These are phyloP conservation scores for Phania funesta DNA, from an alignment of 2,888 invertebrate genomes.

Conservation along the genomic window DNA sequence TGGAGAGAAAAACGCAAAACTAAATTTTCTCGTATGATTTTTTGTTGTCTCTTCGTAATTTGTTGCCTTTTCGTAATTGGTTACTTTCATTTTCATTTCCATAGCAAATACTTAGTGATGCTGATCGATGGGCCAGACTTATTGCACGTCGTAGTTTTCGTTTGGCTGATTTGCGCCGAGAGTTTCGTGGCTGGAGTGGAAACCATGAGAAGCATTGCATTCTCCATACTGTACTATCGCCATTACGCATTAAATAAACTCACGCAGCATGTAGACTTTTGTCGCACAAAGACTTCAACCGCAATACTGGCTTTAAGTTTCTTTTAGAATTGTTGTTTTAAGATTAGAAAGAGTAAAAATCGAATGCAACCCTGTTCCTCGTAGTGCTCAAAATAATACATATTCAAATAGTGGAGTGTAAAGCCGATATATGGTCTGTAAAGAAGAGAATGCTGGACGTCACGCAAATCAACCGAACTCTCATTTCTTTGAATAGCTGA, in stretches of 20 bases:
- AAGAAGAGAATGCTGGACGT: conserved; percentile 16
- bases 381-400: conserved; percentile 54
- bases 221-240: conserved; percentile 78
- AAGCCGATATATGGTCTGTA: conserved; percentile 42
- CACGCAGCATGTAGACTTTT: neutral
- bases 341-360: conserved; percentile 24
- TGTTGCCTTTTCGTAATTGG: conserved; percentile 50
- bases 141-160: conserved; percentile 76
- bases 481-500: conserved; percentile 29
- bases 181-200: conserved; percentile 79
- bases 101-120: conserved; percentile 76
- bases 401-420: conserved; percentile 26
- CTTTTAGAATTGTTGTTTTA: conserved; percentile 6
- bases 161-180: conserved; percentile 75
- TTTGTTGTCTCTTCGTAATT: conserved; percentile 18
- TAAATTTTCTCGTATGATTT: conserved; percentile 51
- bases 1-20: conserved; percentile 51
- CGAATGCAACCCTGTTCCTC: conserved; percentile 44
- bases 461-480: conserved; percentile 43
- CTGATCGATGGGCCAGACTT: conserved; percentile 78
- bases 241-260: conserved; percentile 72
- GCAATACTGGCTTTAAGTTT: conserved; percentile 44
- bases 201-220: conserved; percentile 79
- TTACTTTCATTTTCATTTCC: conserved; percentile 28
- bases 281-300: conserved; percentile 33